Evolutionary conservation across 2,113 vertebrate species (phyloP), one percentile per base, ranked within the genome.

Genomic region (Calyptommatus sinebrachiatus): DNA sequence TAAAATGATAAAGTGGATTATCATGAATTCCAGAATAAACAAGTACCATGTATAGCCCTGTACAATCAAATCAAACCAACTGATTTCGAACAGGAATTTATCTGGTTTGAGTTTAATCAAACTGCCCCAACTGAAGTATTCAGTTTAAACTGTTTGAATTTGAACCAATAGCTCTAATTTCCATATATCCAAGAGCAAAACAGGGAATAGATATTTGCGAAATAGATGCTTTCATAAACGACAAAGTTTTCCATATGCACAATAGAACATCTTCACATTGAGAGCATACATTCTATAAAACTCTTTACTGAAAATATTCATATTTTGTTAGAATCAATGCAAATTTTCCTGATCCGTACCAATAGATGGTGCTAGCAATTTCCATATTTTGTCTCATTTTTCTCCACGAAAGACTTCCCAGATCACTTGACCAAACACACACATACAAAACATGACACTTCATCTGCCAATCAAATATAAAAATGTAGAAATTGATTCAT

Each of bases 291-390:
- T 89, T 88, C 80, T 86, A 88, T 88, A 88, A 92, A 78, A 76
- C 57, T 91, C 35, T 86, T 90, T 82, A 87, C 83, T 45, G 67
- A 84, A 68, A 68, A 8, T 72, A 83, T 88, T 81, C 28, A 79
- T 81, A 77, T 85, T 81, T 90, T 84, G 21, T 82, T 46, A 81
- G 85, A 90, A 90, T 77, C 76, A 53, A 31, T 83, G 77, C 57
- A 73, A 1, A 26, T 89, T 83, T 80, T 67, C 46, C 48, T 29
- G 77, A 85, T 84, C 57, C 85, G 89, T 53, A 84, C 91, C 91
- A 90, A 93, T 88, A 92, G 91, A 90, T 93, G 91, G 90, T 89
- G 87, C 90, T 92, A 92, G 84, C 21, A 93, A 83, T 87, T 88
- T 71, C 88, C 82, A 16, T 73, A 87, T 86, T 82, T 85, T 66